Evolutionary conservation across 2,888 invertebrate species (phyloP).

Genomic region (Chrysotoxum bicinctum): DNA sequence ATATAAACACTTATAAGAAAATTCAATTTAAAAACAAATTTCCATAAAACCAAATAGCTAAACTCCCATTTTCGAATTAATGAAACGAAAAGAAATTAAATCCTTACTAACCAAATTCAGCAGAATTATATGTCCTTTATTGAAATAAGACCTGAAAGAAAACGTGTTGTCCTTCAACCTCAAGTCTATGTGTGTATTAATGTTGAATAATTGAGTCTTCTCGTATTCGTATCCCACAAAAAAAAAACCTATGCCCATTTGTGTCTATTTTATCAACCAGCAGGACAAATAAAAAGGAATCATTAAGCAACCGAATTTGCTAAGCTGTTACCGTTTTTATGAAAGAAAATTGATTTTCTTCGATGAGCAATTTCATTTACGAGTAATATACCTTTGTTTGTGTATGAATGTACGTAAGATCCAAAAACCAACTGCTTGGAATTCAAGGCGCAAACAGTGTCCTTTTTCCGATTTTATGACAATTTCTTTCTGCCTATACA

Average conservation of each 20-base stretch:
- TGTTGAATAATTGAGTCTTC: conserved; percentile 6
- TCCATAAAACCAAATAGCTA: neutral
- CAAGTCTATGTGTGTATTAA: conserved; percentile 3
- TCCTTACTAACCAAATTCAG: neutral
- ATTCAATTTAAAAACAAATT: neutral
- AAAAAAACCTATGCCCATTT: neutral
- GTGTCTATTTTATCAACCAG: conserved; percentile 10
- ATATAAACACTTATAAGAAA: neutral
- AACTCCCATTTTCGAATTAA: neutral
- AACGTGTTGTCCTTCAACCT: neutral
- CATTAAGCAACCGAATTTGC: conserved; percentile 62
- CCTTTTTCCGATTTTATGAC: conserved; percentile 15
- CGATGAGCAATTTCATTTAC: conserved; percentile 49
- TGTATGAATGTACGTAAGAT: neutral
- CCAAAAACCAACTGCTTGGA: conserved; percentile 7
- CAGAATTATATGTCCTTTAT: neutral
- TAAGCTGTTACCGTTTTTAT: conserved; percentile 46
- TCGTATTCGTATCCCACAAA: neutral
- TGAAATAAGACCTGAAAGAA: neutral
- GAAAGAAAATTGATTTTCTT: conserved; percentile 67
- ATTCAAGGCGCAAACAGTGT: neutral
- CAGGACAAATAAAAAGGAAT: conserved; percentile 43
- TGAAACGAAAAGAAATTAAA: conserved; percentile 4
- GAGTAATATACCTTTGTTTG: too few relatives aligned
- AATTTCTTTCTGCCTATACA: neutral